These are phyloP conservation scores for Watsonalla cultraria DNA, from an alignment of 2,888 invertebrate species.

Conservation along the genomic window DNA sequence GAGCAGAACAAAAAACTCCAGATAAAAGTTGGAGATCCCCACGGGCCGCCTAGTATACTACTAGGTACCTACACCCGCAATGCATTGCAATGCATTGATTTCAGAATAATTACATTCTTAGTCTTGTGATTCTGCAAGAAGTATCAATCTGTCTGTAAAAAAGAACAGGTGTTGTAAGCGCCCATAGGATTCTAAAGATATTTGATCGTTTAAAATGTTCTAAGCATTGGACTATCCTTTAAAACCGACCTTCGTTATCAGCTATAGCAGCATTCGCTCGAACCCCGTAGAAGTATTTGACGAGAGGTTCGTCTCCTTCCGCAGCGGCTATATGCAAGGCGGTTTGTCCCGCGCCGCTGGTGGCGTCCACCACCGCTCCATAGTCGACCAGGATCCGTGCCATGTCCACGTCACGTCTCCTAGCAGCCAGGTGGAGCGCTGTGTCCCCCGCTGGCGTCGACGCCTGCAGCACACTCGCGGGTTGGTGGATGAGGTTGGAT, in stretches of 20 bases:
- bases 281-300: conserved; percentile 97
- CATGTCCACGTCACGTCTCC: conserved; percentile 95
- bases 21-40: no score
- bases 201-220: no score
- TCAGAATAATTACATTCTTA: no score
- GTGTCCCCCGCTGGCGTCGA: conserved; percentile 93
- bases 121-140: no score
- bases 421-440: conserved; percentile 96
- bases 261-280: conserved; percentile 96
- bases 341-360: conserved; percentile 96
- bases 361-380: conserved; percentile 93
- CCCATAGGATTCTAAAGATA: no score
- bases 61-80: no score
- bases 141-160: no score
- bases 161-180: no score
- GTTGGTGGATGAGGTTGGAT: conserved; percentile 4
- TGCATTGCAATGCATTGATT: no score
- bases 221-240: no score
- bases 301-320: conserved; percentile 95
- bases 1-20: no score
- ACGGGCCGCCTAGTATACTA: no score
- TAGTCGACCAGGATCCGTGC: conserved; percentile 94
- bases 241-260: conserved; percentile 88
- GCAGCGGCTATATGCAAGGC: conserved; percentile 97
- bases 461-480: conserved; percentile 65